Evolutionary conservation across 2,113 vertebrate genomes (phyloP), one percentile per base, ranked within the genome.

Genomic region (Bettongia penicillata): DNA sequence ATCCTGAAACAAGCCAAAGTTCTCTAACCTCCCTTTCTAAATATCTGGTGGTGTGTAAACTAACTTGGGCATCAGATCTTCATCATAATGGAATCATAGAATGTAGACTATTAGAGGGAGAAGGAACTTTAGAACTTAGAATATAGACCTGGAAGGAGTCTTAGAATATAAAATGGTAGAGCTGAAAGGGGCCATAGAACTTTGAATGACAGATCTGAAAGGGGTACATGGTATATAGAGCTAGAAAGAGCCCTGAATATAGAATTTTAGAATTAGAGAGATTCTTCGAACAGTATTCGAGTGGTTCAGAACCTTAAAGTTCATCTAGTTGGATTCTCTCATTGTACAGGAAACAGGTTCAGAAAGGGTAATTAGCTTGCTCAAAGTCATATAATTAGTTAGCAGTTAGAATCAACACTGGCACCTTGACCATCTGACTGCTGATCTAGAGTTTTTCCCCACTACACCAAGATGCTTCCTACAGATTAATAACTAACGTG

Each of bases 331-430:
- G 68, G n/a, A 84, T 84, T 84, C n/a, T 84, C 61, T 68, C 31
- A 61, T 61, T 61, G 28, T 61, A 16, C 11, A 84, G 37, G 19
- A 84, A 77, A 84, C 19, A 37, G 11, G 31, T 12, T 31, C 57
- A 68, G 28, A 68, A 19, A 68, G 11, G 57, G 16, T 77, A 68
- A 68, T n/a, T 77, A 14, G n/a, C 61, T 84, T 43, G 37, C 16
- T 43, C 68, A 91, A 92, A 89, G 28, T 84, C 89, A 94, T 8
- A 52, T 2, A 89, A 61, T 57, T 91, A 91, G 53, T 94, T 90
- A 24, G 43, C n/a, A 53, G 37, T n/a, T n/a, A 28, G 49, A 51
- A 68, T 53, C 26, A 53, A 95, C 92, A 50, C 43, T 92, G 57
- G 91, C 90, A 61, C 93, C 48, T 55, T 49, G 53, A 10, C 51